These are phyloP conservation scores for Phataginus tricuspis DNA, from an alignment of 2,797 vertebrate genomes.

Conservation along the genomic window DNA sequence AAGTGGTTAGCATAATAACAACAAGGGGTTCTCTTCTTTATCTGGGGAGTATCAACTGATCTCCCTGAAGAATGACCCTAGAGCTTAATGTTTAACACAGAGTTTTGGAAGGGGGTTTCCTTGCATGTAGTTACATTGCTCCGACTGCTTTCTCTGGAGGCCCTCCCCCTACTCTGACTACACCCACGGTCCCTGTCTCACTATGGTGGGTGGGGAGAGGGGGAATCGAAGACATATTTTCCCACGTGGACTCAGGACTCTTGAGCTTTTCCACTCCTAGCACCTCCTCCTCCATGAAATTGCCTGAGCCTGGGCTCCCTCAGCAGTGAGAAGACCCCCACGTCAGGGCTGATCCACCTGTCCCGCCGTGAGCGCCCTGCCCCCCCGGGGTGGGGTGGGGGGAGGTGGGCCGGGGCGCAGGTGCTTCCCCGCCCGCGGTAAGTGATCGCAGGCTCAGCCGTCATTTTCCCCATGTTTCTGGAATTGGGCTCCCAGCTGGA, in stretches of 20 bases:
- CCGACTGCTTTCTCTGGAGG: too few species aligned
- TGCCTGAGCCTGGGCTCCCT: fast-evolving
- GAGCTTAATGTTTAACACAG: too few species aligned
- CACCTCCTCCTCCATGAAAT: not conserved
- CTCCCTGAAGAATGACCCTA: too few species aligned
- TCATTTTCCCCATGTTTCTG: not conserved
- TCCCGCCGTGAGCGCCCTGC: fast-evolving
- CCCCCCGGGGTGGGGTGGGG: not conserved
- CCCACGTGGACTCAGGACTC: not conserved
- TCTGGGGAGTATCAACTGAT: too few species aligned
- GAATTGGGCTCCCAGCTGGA: not conserved
- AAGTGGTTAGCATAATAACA: too few species aligned
- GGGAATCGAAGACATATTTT: not conserved
- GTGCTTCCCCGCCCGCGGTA: fast-evolving
- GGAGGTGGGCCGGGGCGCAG: too few species aligned
- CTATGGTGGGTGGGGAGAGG: not conserved
- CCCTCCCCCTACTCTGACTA: too few species aligned
- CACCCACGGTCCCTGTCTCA: too few species aligned
- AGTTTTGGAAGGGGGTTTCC: too few species aligned
- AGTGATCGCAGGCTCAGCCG: fast-evolving
- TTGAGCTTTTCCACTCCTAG: fast-evolving
- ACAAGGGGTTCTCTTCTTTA: too few species aligned
- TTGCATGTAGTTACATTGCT: too few species aligned
- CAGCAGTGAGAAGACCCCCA: not conserved
- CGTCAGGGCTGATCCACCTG: too few species aligned